Conservation (phyloP, 2,888 invertebrate genomes). For the Galerucella calmariensis region DNA sequence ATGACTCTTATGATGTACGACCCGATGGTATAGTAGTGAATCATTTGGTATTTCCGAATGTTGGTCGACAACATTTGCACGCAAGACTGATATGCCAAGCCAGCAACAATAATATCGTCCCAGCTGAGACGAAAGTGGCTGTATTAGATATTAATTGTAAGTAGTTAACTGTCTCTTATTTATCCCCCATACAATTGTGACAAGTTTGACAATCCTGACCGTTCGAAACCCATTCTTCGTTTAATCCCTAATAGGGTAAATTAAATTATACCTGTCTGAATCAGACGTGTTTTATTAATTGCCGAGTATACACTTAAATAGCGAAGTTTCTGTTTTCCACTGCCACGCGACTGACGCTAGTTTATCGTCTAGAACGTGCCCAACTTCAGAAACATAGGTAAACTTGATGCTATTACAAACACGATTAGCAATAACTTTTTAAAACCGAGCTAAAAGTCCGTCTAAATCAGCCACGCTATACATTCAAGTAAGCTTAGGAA, state of each 20-base stretch:
- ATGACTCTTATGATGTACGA: constrained; percentile 81
- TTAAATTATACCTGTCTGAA: not conserved
- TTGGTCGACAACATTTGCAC: constrained; percentile 86
- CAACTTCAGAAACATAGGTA: not conserved
- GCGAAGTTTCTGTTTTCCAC: not conserved
- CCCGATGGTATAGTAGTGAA: constrained; percentile 80
- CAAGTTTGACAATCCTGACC: not conserved
- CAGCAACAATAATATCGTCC: constrained; percentile 85
- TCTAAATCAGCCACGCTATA: constrained; percentile 9
- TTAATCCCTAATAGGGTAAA: not conserved
- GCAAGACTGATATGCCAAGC: constrained; percentile 88
- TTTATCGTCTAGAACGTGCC: not conserved
- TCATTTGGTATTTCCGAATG: constrained; percentile 81
- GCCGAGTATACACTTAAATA: not conserved
- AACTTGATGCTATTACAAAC: not conserved
- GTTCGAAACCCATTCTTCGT: not conserved
- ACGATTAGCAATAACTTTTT: constrained; percentile 5
- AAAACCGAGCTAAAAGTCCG: not conserved
- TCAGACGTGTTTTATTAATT: not conserved
- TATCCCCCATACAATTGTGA: no score
- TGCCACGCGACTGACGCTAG: not conserved
- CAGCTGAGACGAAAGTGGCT: constrained; percentile 81
- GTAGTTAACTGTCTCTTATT: constrained; percentile 62
- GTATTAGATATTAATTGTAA: constrained; percentile 88
- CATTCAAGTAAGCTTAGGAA: not conserved